These are phyloP conservation scores for Gila robusta DNA, from an alignment of 2,797 vertebrate genomes.

Conservation along the genomic window DNA sequence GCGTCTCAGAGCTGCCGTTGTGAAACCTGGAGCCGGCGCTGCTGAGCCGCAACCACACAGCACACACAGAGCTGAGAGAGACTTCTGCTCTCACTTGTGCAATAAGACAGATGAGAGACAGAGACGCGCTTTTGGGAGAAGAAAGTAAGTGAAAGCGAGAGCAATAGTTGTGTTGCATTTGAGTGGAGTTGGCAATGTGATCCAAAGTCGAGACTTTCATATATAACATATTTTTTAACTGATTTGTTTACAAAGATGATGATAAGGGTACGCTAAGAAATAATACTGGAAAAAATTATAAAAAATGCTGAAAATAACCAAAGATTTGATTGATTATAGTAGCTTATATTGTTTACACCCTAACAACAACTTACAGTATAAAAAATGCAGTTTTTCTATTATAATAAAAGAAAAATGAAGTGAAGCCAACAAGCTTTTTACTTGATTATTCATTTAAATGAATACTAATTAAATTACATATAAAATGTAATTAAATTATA, in stretches of 20 bases:
- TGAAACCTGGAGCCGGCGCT: slow-evolving; percentile 54
- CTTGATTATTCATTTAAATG: neutral
- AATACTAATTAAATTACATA: neutral
- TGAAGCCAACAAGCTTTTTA: neutral
- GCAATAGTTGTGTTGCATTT: neutral
- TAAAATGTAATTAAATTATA: neutral
- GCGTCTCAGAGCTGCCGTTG: slow-evolving; percentile 35
- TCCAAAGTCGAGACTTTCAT: neutral
- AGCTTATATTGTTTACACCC: neutral
- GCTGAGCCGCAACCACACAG: slow-evolving; percentile 36
- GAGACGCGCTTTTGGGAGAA: slow-evolving; percentile 27
- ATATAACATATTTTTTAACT: neutral
- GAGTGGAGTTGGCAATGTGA: slow-evolving; percentile 13
- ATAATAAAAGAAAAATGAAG: neutral
- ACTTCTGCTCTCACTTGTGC: slow-evolving; percentile 17
- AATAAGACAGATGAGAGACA: slow-evolving; percentile 48
- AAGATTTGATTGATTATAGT: neutral
- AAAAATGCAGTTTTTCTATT: neutral
- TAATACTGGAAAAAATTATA: neutral
- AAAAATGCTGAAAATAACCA: neutral
- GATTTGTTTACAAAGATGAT: neutral
- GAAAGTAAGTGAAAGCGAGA: neutral
- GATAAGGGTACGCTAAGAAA: neutral
- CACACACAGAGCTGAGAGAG: neutral
- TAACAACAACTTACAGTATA: neutral